Conservation (phyloP, 53 echinoderm and acorn worm species). For the Luidia sarsii region DNA sequence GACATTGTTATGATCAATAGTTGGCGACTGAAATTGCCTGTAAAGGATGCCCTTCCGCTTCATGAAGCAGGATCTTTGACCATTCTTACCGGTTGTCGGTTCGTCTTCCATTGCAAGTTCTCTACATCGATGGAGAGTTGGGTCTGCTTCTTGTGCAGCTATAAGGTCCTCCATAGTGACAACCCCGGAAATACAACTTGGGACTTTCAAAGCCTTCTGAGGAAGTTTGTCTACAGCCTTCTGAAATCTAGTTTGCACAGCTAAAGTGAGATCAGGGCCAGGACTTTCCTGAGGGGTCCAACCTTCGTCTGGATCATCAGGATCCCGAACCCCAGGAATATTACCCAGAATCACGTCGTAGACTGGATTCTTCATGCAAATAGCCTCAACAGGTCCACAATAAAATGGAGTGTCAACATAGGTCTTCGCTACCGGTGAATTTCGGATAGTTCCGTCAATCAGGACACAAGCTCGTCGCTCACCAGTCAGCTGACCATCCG, state of each 20-base stretch:
- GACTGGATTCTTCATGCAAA: conserved; percentile 58
- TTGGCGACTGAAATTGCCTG: conserved; percentile 31
- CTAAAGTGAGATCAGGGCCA: neutral
- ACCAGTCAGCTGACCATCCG: conserved; percentile 44
- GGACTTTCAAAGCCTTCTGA: conserved; percentile 34
- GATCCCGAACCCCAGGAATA: conserved; percentile 46
- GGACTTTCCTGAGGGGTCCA: neutral
- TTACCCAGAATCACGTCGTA: conserved; percentile 65
- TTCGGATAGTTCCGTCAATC: conserved; percentile 41
- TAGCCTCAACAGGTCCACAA: conserved; percentile 6
- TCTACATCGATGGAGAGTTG: conserved; percentile 13
- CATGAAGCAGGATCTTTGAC: conserved; percentile 1
- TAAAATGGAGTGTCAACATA: conserved; percentile 45
- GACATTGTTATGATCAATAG: conserved; percentile 14
- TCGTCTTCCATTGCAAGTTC: conserved; percentile 12
- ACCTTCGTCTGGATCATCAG: conserved; percentile 26
- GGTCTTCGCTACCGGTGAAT: conserved; percentile 21
- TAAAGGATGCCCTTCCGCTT: conserved; percentile 39
- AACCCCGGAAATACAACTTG: conserved; percentile 23
- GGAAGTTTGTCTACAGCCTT: neutral
- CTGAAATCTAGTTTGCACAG: conserved; percentile 29
- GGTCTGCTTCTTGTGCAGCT: conserved; percentile 36
- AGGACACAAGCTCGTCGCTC: conserved; percentile 14
- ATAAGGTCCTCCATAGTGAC: conserved; percentile 21
- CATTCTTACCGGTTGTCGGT: neutral